phyloP scores from a whole-genome alignment of 2,888 invertebrate species.

The Lasioglossum lativentre region DNA sequence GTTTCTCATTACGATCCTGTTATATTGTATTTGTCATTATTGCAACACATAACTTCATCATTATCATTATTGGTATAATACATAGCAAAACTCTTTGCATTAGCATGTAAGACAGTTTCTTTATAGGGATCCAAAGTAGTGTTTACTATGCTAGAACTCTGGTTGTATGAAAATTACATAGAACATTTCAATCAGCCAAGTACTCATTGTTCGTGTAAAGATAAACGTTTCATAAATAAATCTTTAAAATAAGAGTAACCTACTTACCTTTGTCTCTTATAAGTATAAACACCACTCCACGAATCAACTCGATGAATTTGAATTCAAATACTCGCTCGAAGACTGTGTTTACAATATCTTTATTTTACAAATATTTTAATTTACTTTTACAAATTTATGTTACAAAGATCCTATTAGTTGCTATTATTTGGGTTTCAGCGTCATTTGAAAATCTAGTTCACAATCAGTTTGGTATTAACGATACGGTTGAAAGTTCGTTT shows the following conservation, averaged over 20 bases:
- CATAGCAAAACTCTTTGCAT: conserved; percentile 70
- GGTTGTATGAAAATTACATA: conserved; percentile 66
- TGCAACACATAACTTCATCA: conserved; percentile 53
- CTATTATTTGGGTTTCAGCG: conserved; percentile 21
- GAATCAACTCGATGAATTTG: neutral
- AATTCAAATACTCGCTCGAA: neutral
- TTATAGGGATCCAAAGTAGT: conserved; percentile 73
- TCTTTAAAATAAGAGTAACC: conserved; percentile 66
- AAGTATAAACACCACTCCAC: neutral
- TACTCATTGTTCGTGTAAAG: conserved; percentile 77
- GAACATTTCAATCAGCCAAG: conserved; percentile 66
- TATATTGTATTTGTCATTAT: conserved; percentile 45
- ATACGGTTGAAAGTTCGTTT: conserved; percentile 9
- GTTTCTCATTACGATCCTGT: conserved; percentile 35
- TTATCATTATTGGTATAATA: conserved; percentile 64
- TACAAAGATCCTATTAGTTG: conserved; percentile 39
- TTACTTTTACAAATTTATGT: conserved; percentile 56
- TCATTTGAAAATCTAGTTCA: conserved; percentile 20
- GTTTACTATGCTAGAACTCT: conserved; percentile 63
- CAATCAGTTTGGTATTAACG: conserved; percentile 32
- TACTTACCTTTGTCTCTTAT: conserved; percentile 24
- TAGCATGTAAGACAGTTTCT: conserved; percentile 76
- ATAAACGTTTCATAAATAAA: conserved; percentile 82
- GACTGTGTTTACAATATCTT: conserved; percentile 39
- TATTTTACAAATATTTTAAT: conserved; percentile 54